Conservation (phyloP, 1,140 invertebrate genomes). For the Pseudomyrmex flavicornis region DNA sequence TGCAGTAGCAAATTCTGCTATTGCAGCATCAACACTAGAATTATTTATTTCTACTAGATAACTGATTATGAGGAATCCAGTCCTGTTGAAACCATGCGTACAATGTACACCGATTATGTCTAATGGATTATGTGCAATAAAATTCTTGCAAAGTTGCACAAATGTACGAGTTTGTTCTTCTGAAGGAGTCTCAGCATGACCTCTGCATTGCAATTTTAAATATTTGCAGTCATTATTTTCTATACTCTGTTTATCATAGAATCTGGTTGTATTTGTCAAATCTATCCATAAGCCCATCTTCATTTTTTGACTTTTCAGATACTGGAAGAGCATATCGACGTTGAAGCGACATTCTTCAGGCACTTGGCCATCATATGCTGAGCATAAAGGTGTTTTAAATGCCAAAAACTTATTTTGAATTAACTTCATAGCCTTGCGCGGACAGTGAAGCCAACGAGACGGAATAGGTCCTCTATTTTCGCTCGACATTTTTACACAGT, state of each 20-base stretch:
- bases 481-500: slow-evolving; percentile 68
- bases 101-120: slow-evolving; percentile 97
- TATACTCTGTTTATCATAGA: slow-evolving; percentile 94
- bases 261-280: slow-evolving; percentile 97
- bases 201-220: slow-evolving; percentile 94
- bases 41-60: slow-evolving; percentile 94
- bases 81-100: slow-evolving; percentile 99
- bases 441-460: slow-evolving; percentile 96
- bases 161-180: slow-evolving; percentile 92
- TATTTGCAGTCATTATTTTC: slow-evolving; percentile 92
- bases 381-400: slow-evolving; percentile 96
- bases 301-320: slow-evolving; percentile 90
- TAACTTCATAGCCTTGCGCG: slow-evolving; percentile 91
- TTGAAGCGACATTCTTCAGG: slow-evolving; percentile 92
- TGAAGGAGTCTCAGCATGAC: slow-evolving; percentile 93
- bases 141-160: slow-evolving; percentile 91
- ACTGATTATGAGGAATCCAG: slow-evolving; percentile 96
- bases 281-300: slow-evolving; percentile 98
- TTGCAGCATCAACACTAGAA: slow-evolving; percentile 92
- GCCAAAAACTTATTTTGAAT: slow-evolving; percentile 94
- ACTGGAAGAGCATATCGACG: slow-evolving; percentile 93
- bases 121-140: slow-evolving; percentile 92
- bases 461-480: slow-evolving; percentile 88
- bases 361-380: slow-evolving; percentile 92
- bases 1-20: slow-evolving; percentile 90